Base-by-base conservation (phyloP, 2,113 vertebrate genomes). In the Isurus oxyrinchus region DNA sequence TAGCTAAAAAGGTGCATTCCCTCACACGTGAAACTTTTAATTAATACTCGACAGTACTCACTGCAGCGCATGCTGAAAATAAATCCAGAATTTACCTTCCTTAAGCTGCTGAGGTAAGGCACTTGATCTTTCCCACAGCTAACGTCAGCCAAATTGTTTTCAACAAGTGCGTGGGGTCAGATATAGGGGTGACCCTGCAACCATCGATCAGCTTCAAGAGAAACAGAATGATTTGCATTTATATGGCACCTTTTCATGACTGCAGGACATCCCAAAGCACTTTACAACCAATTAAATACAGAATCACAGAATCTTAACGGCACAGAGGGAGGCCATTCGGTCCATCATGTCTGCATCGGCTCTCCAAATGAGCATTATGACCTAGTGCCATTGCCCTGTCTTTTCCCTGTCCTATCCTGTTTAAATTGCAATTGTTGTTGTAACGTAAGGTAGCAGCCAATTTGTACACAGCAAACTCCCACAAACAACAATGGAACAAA, bases 1-100 rank as follows among this genome's bases (percentile, higher is more conserved):
- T 49, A 25, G 94, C 63, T 95, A 53, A 95, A 31, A 95, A 95
- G 94, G 63, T 95, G 94, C 94, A 95, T 95, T 95, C 94, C 63
- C 40, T 72, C 66, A 1, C 40, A 72, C 53, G 23, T 53, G 44
- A 95, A 95, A 72, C 94, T 95, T 95, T 72, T 94, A 94, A 94
- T 94, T 44, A 67, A 31, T 67, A 31, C 61, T 44, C 91, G n/a
- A 67, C 91, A 7, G 93, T 44, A 63, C 40, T 49, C 63, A 66
- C 6, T 10, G n/a, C 63, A 49, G 66, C 11, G 25, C 14, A 72
- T 49, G 23, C 63, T 27, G 66, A 67, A 95, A 95, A 27, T 95
- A 95, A 49, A 72, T 49, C 23, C 66, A 53, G 61, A 49, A 49
- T 72, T 40, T 27, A 44, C n/a, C 63, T 66, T 49, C 40, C 3